Base-by-base conservation (phyloP, 2,888 invertebrate genomes). In the Lepidonotus clava region DNA sequence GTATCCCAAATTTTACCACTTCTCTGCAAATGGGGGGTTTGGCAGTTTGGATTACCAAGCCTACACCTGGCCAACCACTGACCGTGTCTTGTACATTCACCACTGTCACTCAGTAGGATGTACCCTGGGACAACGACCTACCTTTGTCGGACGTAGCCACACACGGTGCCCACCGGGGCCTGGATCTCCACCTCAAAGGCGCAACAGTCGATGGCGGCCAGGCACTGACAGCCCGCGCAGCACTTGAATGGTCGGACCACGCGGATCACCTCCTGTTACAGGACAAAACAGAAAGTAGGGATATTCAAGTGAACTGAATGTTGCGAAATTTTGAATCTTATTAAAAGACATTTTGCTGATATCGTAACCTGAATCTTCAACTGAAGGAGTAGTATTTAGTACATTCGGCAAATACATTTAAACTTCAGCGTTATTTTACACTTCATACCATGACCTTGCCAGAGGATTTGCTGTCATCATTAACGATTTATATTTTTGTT, bases 241-340 rank as follows among this genome's bases (percentile, higher is more conserved):
- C 77, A 86, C 61, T 77, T 86, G 77, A 86, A 86, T 24, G 41
- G 77, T 14, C 86, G 51, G 36, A 53, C 80, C 11, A 66, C 86
- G 34, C 56, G 32, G 18, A 86, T 18, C 18, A 86, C 86, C 38
- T 86, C 86, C 86, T 86, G 28, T 56, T n/a, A n/a, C n/a, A 76
- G 18, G 8, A 46, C 21, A 46, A 28, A 80, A 46, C 36, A 71
- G 14, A 18, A 56, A 28, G 18, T 46, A 18, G 46, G 46, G 8
- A 18, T 46, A n/a, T n/a, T n/a, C n/a, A n/a, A n/a, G n/a, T n/a
- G n/a, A n/a, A n/a, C n/a, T n/a, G n/a, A n/a, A n/a, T n/a, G n/a
- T n/a, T n/a, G n/a, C n/a, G n/a, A n/a, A n/a, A n/a, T n/a, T n/a
- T n/a, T n/a, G n/a, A n/a, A n/a, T n/a, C n/a, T n/a, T n/a, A n/a